Base-by-base conservation (phyloP, 2,797 vertebrate genomes). In the Bovichtus diacanthus region DNA sequence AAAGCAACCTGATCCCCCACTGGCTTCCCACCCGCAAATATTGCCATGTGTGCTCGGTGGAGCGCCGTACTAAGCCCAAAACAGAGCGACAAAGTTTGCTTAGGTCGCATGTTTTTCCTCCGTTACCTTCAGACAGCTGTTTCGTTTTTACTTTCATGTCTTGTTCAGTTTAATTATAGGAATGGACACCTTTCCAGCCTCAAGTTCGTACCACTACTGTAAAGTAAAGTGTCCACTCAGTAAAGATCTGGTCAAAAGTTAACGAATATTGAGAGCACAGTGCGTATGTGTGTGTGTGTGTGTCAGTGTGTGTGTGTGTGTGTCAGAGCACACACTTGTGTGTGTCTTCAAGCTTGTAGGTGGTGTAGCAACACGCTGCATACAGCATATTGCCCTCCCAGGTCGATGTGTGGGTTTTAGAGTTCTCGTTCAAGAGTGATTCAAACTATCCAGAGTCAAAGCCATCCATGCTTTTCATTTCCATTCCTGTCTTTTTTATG, bases 371-470 rank as follows among this genome's bases (percentile, higher is more conserved):
- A 58, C 83, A 65, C 61, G 68, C 83, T 76, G 84, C 78, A 82
- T 43, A 31, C 79, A 81, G 76, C 81, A 78, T 64, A 65, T 62
- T 92, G 92, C 87, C 92, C 91, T 89, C 67, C 51, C 61, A 80
- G 95, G 93, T 93, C 92, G 76, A 21, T 86, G 94, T 91, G 93
- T 95, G 93, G 93, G 94, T 84, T 91, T 88, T 82, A 85, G 80
- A 89, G 87, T 85, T 90, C 85, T 88, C 80, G 85, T 82, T 91
- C 85, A 85, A 86, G 79, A 89, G 89, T 92, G 92, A 94, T 94
- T 94, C 87, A 94, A 93, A 90, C 94, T 90, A 90, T 90, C 87
- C 84, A 82, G 88, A 88, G 88, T 92, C 88, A 85, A 84, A 90
- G 83, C 82, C 79, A 82, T 90, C 70, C 67, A 61, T 86, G 87